These are phyloP conservation scores for Heteromurus nitidus DNA, from an alignment of 2,888 invertebrate genomes.

Conservation along the genomic window DNA sequence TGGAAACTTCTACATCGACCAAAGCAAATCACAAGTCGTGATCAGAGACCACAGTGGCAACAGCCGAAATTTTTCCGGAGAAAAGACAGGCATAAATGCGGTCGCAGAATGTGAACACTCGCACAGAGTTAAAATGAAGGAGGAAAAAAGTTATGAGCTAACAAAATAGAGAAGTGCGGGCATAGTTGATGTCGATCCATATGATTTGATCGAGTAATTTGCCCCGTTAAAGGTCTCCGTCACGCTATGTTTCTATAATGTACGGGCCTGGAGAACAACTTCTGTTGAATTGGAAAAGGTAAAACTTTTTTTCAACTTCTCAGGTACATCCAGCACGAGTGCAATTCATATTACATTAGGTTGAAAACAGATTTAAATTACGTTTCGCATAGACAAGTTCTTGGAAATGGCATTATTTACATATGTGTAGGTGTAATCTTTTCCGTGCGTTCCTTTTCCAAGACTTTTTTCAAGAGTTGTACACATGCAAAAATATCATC, in stretches of 20 bases:
- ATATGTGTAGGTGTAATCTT: not conserved
- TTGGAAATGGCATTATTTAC: not conserved
- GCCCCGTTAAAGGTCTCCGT: too few relatives aligned
- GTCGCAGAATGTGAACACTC: not conserved
- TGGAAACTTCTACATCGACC: slow-evolving; percentile 21
- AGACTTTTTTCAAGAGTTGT: not conserved
- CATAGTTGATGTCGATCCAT: too few relatives aligned
- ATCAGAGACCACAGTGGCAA: slow-evolving; percentile 23
- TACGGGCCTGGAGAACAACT: too few relatives aligned
- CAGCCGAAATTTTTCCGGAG: not conserved
- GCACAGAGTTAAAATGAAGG: not conserved
- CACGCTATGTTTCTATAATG: too few relatives aligned
- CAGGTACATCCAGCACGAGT: too few relatives aligned
- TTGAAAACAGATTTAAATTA: slow-evolving; percentile 7
- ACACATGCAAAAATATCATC: slow-evolving; percentile 26
- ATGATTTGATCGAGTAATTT: too few relatives aligned
- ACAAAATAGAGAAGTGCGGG: not conserved
- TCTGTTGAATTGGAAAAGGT: too few relatives aligned
- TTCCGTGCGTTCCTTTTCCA: too few relatives aligned
- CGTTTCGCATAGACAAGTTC: not conserved
- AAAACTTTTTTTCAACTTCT: too few relatives aligned
- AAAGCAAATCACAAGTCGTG: slow-evolving; percentile 14
- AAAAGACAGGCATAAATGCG: not conserved
- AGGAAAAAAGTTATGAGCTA: slow-evolving; percentile 5
- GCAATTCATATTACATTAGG: too few relatives aligned